Evolutionary conservation across 2,113 vertebrate species (phyloP), one percentile per base, ranked within the genome.

Genomic region (Pionites leucogaster): DNA sequence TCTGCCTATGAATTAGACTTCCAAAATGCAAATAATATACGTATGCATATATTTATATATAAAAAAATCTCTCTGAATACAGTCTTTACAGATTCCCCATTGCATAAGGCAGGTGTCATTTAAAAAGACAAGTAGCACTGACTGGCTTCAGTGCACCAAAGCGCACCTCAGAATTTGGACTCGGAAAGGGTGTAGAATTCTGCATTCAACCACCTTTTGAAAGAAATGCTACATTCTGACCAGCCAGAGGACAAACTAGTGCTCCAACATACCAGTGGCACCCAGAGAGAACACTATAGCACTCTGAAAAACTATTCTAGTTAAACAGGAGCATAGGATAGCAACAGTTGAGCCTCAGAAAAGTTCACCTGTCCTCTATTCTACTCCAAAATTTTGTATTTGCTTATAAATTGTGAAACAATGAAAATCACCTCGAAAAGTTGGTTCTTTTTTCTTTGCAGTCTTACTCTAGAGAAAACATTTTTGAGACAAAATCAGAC

Each of bases 1-100:
- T 97, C 96, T 97, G 97, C 92, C 90, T 98, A 97, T 86, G 98
- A 97, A 98, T 97, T 96, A 98, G 96, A 97, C 92, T 98, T 97
- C 89, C 95, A 97, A 97, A 97, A 94, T 97, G 97, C 96, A 97
- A 98, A 96, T 96, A 95, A 96, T 95, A 92, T 78, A 96, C 69
- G 93, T 91, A 95, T 80, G 84, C 96, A 93, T 96, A 90, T 93
- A 93, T 95, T 88, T 89, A 97, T 93, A 96, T 96, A 96, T 95
- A 97, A 93, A 97, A 95, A 90, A 86, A 41, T 93, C 94, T 96
- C 96, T 96, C 91, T 39, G 91, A 96, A 94, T 88, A 91, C 96
- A 95, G 96, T 92, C 59, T 94, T 91, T 97, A 84, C 93, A 96
- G 95, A 86, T 95, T 93, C 89, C 93, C 95, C 97, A 96, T 96